These are phyloP conservation scores for Oophaga pumilio DNA, from an alignment of 2,113 vertebrate genomes.

Conservation along the genomic window DNA sequence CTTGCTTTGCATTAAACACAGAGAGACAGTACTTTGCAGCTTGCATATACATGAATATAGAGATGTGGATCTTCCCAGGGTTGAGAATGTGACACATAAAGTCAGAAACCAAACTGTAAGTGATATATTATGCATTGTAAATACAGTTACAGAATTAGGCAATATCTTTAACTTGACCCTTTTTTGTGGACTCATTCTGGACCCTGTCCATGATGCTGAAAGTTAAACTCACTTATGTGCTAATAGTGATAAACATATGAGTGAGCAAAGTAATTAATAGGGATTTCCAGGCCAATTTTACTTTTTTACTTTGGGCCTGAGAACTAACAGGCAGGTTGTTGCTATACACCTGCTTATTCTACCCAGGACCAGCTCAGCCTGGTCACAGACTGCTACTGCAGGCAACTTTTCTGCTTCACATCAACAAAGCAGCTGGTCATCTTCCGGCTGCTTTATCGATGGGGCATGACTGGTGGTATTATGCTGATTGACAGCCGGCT, in stretches of 20 bases:
- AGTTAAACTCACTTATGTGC: not conserved
- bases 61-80: not conserved
- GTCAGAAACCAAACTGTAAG: constrained; percentile 25
- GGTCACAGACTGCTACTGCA: too few relatives aligned
- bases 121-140: constrained; percentile 19
- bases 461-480: too few relatives aligned
- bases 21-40: not conserved
- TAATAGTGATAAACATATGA: not conserved
- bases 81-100: not conserved
- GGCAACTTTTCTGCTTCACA: too few relatives aligned
- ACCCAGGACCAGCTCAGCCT: too few relatives aligned
- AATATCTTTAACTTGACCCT: not conserved
- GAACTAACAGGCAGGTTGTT: too few relatives aligned
- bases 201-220: not conserved
- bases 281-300: too few relatives aligned
- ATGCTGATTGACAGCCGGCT: too few relatives aligned
- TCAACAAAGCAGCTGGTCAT: too few relatives aligned
- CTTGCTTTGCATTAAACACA: constrained; percentile 33
- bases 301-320: too few relatives aligned
- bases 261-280: not conserved
- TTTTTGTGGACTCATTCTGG: not conserved
- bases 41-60: not conserved
- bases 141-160: not conserved
- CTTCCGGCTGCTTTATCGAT: too few relatives aligned
- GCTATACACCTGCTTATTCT: too few relatives aligned